Base-by-base conservation (phyloP, 2,113 vertebrate genomes). In the Micronycteris hirsuta region DNA sequence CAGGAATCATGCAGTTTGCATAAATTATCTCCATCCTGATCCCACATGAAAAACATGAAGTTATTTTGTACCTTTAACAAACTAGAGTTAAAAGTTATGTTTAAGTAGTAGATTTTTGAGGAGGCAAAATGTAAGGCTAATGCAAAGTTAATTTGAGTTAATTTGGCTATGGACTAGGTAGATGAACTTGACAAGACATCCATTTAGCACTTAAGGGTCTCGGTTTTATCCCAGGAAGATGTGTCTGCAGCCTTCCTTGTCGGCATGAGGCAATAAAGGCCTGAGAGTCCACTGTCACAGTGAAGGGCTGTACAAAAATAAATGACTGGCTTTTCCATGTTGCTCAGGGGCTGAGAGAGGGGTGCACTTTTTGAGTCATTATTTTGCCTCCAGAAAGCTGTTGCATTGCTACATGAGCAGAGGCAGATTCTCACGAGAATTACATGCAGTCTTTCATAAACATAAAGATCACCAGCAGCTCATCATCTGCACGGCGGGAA, bases 341-440 rank as follows among this genome's bases (percentile, higher is more conserved):
- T 77, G n/a, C 80, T 61, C 26, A n/a, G 22, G 5, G 70, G 38
- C 31, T 12, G 67, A 38, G 28, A 81, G 19, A 91, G 15, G 24
- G 19, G 5, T 11, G n/a, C 15, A 31, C 16, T 47, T 41, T 33
- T 76, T 20, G 3, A 83, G 52, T 65, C 74, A 41, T 73, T 83
- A 22, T 91, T 90, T 96, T 93, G 70, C 45, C 15, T 73, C 4
- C 3, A 80, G 73, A 94, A 91, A 92, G 91, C 63, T 89, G 15
- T 84, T 94, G 41, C 0, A 5, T 93, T 87, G 58, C 80, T 73
- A n/a, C 19, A 15, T 8, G 15, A 54, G 38, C 19, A 73, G 22
- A 82, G 71, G 8, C 7, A 8, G 16, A 82, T 19, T 77, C 41
- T 87, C 81, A n/a, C 36, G 24, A 86, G 73, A 94, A 93, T 85